phyloP scores from a whole-genome alignment of 2,888 invertebrate species.

The Strigamia maritima region DNA sequence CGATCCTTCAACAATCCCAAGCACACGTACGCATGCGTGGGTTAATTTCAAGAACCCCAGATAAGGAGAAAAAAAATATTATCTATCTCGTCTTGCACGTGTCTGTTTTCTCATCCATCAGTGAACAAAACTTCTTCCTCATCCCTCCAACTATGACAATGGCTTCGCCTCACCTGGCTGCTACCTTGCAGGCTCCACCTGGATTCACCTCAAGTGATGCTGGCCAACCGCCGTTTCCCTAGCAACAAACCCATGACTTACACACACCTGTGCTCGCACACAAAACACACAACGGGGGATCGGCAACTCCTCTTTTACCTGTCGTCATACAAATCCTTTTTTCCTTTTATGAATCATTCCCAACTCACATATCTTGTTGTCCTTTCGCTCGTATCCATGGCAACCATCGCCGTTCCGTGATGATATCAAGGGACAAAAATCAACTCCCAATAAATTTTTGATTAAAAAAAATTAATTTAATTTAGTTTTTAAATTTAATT shows the following conservation, averaged over 20 bases:
- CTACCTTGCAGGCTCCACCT: conserved; percentile 37
- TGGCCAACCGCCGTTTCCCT: conserved; percentile 34
- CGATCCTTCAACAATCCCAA: neutral
- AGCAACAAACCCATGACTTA: conserved; percentile 35
- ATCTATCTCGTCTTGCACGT: conserved; percentile 19
- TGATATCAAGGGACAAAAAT: conserved; percentile 31
- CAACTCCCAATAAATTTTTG: neutral
- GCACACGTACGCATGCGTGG: conserved; percentile 12
- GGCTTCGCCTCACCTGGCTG: conserved; percentile 36
- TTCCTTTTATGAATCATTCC: conserved; percentile 15
- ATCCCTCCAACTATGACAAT: conserved; percentile 24
- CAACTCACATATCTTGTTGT: neutral
- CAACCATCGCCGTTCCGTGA: conserved; percentile 9
- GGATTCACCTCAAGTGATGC: conserved; percentile 39
- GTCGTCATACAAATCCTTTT: conserved; percentile 9
- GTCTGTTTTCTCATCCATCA: conserved; percentile 27
- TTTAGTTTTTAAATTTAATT: neutral
- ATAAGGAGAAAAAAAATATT: neutral
- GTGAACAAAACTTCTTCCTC: conserved; percentile 18
- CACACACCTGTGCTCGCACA: conserved; percentile 37
- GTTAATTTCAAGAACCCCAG: neutral
- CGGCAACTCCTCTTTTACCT: conserved; percentile 31
- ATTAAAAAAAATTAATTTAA: neutral
- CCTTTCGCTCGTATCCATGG: neutral
- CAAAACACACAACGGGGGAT: conserved; percentile 28